Percentiles rank a stretch among this genome's conserved stretches.
Evolutionary conservation across 2,113 vertebrate species (phyloP).

Genomic region (Pyrgilauda ruficollis): DNA sequence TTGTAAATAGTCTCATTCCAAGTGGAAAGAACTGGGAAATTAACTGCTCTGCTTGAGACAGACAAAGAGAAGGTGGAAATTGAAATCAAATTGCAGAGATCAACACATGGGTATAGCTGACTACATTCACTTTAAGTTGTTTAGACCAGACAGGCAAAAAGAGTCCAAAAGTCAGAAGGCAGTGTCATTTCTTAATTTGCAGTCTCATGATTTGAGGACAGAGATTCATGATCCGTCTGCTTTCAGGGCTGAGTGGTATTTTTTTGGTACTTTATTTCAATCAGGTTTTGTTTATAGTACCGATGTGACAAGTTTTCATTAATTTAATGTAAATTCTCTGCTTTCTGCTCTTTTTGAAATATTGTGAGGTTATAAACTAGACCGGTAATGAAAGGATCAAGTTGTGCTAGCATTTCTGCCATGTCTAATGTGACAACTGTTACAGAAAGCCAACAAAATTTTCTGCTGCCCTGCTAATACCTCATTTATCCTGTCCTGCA

Average conservation of each 20-base stretch:
- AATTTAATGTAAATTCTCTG: neutral
- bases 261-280: neutral
- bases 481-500: conserved; percentile 38
- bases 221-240: neutral
- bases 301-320: neutral
- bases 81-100: neutral
- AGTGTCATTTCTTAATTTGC: neutral
- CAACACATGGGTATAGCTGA: neutral
- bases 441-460: neutral
- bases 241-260: neutral
- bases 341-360: neutral
- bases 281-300: neutral
- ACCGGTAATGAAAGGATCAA: neutral
- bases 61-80: neutral
- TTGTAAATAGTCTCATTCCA: neutral
- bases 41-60: neutral
- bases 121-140: neutral
- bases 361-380: neutral
- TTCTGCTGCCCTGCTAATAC: neutral
- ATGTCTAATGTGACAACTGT: neutral
- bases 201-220: neutral
- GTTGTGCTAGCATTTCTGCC: neutral
- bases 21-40: neutral
- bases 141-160: neutral
- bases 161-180: neutral